Evolutionary conservation across 2,797 vertebrate genomes (phyloP), one percentile per base, ranked within the genome.

Genomic region (Ambastaia sidthimunki): DNA sequence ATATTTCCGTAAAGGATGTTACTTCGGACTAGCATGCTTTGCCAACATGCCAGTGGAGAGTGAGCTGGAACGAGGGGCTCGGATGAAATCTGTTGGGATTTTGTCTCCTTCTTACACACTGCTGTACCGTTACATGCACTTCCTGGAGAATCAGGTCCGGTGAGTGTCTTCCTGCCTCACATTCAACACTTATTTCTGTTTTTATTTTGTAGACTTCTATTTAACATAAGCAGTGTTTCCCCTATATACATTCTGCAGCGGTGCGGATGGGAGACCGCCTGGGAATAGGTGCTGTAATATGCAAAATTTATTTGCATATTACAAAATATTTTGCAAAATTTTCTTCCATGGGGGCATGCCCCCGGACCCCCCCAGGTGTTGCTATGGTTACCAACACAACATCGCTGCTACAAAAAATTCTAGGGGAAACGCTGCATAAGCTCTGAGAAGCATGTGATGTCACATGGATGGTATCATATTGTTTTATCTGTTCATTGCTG

Each of bases 21-120:
- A 95, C 91, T 99, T 99, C 1, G 98, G 98, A 37, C 93, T 99
- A 90, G 97, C 98, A 21, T 99, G 98, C 87, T 99, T 99, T 31
- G 98, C 97, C 37, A 99, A 99, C 91, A 98, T 99, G 96, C 97
- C 97, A 0, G 98, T 99, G 90, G 98, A 99, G 88, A 99, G 96
- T 0, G 96, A 97, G 91, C 88, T 98, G 85, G 98, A 99, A 86
- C 94, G 98, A 1, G 98, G 98, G 0, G 98, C 98, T 0, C 93
- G 97, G 73, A 99, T 99, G 98, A 99, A 99, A 90, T 99, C 98
- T 0, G 98, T 99, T 88, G 98, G 98, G 63, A 97, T 99, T 80
- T 94, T 99, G 44, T 98, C 96, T 25, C 97, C 97, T 0, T 99
- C 97, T 66, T 99, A 99, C 87, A 99, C 98, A 0, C 91, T 99